A percentile compares a stretch with the other conserved stretches of the same genome.
phyloP scores from a whole-genome alignment of 2,113 vertebrate genomes.

The Poeciliopsis turrubarensis region DNA sequence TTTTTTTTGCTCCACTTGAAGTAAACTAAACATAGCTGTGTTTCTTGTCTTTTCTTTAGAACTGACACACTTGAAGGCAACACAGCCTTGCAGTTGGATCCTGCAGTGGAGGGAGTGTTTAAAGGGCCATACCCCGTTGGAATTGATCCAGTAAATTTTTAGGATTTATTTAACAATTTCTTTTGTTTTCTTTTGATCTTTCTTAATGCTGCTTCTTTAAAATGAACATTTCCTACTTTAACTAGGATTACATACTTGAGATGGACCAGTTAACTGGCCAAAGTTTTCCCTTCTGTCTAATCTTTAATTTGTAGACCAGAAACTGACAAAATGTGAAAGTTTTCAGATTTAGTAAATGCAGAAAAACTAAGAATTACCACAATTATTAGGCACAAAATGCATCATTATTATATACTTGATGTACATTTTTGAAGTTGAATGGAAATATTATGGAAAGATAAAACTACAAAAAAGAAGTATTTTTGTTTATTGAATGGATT shows the following conservation, averaged over 20 bases:
- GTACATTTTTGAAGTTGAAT: not conserved
- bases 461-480: no score
- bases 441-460: not conserved
- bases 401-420: no score
- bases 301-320: no score
- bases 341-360: not conserved
- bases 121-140: conserved; percentile 94
- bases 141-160: conserved; percentile 89
- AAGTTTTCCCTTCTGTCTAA: not conserved
- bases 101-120: conserved; percentile 87
- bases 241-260: not conserved
- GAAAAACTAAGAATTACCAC: not conserved
- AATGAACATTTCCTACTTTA: not conserved
- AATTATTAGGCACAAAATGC: not conserved
- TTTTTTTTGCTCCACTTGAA: not conserved
- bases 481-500: no score
- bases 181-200: no score
- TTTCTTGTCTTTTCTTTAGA: conserved; percentile 63
- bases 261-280: not conserved
- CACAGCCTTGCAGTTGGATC: conserved; percentile 88
- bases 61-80: conserved; percentile 77
- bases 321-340: no score
- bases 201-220: no score
- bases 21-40: not conserved
- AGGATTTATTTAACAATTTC: not conserved